Conservation (phyloP, 2,113 vertebrate genomes). For the Turdus rufiventris region DNA sequence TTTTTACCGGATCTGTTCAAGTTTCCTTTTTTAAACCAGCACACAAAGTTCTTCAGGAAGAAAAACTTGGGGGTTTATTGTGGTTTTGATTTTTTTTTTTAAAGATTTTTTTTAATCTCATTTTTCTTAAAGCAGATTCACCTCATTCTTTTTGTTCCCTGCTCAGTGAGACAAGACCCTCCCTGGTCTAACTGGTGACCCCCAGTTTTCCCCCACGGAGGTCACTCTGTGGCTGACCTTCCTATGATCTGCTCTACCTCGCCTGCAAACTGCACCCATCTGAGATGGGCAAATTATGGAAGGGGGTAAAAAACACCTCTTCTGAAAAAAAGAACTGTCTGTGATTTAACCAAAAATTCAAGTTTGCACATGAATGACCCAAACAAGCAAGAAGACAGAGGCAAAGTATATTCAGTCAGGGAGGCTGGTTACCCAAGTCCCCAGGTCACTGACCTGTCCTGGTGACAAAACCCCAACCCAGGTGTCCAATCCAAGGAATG, state of each 20-base stretch:
- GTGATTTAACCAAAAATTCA: slow-evolving; percentile 9
- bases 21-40: slow-evolving; percentile 13
- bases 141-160: not conserved
- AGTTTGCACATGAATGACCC: not conserved
- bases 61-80: not conserved
- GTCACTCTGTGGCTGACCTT: not conserved
- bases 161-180: not conserved
- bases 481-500: not conserved
- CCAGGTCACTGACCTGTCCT: accelerated
- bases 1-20: not conserved
- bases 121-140: not conserved
- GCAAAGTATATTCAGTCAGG: not conserved
- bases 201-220: not conserved
- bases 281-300: not conserved
- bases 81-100: not conserved
- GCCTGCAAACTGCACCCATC: not conserved
- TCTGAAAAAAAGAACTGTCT: not conserved
- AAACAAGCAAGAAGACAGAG: not conserved
- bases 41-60: not conserved
- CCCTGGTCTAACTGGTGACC: not conserved
- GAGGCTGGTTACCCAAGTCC: not conserved
- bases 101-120: not conserved
- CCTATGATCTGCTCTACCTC: not conserved
- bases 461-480: not conserved
- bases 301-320: not conserved